Evolutionary conservation across 1,140 invertebrate species (phyloP).

Genomic region (Pinna nobilis): DNA sequence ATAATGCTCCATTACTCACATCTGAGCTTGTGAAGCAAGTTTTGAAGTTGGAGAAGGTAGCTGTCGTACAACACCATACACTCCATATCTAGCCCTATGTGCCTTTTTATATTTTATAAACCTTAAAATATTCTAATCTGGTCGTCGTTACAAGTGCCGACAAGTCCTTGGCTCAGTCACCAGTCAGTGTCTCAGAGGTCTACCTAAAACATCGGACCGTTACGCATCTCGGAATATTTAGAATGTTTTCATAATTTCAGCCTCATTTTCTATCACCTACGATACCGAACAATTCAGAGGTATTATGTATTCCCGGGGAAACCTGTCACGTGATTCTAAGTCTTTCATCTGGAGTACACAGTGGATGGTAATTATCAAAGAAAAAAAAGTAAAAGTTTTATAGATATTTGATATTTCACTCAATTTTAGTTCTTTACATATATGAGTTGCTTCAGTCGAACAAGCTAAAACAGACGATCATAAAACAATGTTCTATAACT

Average conservation of each 20-base stretch:
- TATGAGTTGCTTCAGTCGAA: background rate
- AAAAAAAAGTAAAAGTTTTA: background rate
- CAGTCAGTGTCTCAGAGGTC: no score
- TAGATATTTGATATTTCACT: background rate
- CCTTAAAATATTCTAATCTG: background rate
- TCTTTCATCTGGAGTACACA: conserved; percentile 2
- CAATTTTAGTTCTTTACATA: background rate
- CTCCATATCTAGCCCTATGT: no score
- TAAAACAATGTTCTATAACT: background rate
- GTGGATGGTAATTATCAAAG: background rate
- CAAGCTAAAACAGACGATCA: background rate
- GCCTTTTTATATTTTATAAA: no score
- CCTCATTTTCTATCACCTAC: background rate
- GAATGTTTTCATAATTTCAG: background rate
- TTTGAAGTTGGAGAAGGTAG: no score
- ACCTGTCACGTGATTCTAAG: conserved; percentile 3
- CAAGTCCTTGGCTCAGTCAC: no score
- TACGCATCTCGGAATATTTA: background rate
- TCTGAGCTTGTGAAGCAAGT: no score
- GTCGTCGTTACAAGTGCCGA: no score
- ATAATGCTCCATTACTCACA: no score
- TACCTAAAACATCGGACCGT: no score
- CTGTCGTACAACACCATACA: no score
- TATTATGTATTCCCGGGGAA: background rate
- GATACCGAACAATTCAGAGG: conserved; percentile 1